Evolutionary conservation across 1,140 invertebrate genomes (phyloP), one percentile per base, ranked within the genome.

Genomic region (Anoplophora glabripennis): DNA sequence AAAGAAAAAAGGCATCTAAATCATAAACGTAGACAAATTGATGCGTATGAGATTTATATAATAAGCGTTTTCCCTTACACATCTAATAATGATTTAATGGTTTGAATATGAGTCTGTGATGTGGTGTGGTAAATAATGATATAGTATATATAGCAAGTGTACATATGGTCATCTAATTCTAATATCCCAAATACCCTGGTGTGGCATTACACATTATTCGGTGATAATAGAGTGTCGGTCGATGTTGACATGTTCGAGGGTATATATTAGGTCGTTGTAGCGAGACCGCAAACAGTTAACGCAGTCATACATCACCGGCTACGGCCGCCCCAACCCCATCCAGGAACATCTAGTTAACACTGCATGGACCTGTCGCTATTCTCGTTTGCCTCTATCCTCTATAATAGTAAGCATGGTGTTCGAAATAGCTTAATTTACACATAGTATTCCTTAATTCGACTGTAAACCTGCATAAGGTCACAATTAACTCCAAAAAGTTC

Each of bases 191-290:
- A 59, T 60, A 49, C 63, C 59, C 63, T 7, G 35, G 63, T 46
- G 63, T 58, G 41, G 15, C 63, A 58, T 65, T 62, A 62, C 40
- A 18, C 38, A 53, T 59, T 53, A 55, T 59, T 46, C 61, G 57
- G 48, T 49, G 46, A 53, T 61, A 65, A 65, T 61, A 48, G 59
- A 55, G 54, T 61, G 58, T 57, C 53, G 51, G 41, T 48, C 51
- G 33, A 57, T 62, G 63, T 62, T 65, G 55, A 65, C 63, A 53
- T 40, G 51, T 57, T 61, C 34, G 52, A 33, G 56, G 58, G 33
- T 59, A 60, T 61, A 67, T 46, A 64, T 53, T 57, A 12, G 56
- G 54, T 60, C 65, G 57, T 60, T 64, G 65, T 67, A 64, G 55
- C 65, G 65, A 49, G 53, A 67, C 65, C 65, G 42, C 65, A 63